These are phyloP conservation scores for Pterocles gutturalis DNA, from an alignment of 2,113 vertebrate species.

Conservation along the genomic window DNA sequence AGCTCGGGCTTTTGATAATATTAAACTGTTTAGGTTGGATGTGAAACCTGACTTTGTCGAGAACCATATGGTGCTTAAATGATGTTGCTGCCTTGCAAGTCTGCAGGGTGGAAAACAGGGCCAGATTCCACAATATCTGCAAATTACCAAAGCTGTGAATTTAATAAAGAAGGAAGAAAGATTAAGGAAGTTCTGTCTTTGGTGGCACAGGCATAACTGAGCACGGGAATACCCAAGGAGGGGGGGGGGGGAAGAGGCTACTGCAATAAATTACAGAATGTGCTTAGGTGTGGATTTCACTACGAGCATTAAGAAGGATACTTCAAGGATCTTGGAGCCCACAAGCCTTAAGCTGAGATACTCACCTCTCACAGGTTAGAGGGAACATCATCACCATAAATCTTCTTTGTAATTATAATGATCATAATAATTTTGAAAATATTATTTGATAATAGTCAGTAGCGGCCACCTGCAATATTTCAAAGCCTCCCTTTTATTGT, in stretches of 20 bases:
- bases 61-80: slow-evolving; percentile 75
- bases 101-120: slow-evolving; percentile 25
- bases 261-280: slow-evolving; percentile 42
- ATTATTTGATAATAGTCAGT: not conserved
- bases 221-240: not conserved
- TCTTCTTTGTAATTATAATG: not conserved
- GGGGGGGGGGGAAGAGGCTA: slow-evolving; percentile 1
- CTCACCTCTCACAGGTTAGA: not conserved
- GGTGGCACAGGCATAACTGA: slow-evolving; percentile 26
- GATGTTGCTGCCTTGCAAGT: slow-evolving; percentile 49
- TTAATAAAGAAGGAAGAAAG: slow-evolving; percentile 59
- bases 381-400: not conserved
- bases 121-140: slow-evolving; percentile 60
- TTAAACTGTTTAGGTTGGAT: slow-evolving; percentile 77
- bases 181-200: slow-evolving; percentile 34
- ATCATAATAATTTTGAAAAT: not conserved
- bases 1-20: slow-evolving; percentile 64
- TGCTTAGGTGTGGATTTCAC: slow-evolving; percentile 1
- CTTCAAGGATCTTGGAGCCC: not conserved
- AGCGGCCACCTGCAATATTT: not conserved
- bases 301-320: not conserved
- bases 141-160: slow-evolving; percentile 59
- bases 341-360: not conserved
- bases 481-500: not conserved
- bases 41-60: slow-evolving; percentile 66